These are phyloP conservation scores for Orthonychiurus folsomi DNA, from an alignment of 2,888 invertebrate genomes.

Conservation along the genomic window DNA sequence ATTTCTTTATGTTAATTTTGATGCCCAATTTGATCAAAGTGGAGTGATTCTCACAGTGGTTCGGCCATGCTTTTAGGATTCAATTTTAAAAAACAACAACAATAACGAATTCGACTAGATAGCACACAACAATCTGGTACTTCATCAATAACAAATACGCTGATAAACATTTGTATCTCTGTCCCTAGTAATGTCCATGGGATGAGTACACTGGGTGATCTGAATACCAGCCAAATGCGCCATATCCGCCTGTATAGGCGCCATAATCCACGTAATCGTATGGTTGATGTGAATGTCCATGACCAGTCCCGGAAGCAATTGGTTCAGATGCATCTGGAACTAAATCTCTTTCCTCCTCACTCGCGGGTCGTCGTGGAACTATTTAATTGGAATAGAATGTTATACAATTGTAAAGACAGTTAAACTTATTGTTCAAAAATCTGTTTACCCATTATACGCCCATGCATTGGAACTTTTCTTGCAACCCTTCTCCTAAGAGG, in stretches of 20 bases:
- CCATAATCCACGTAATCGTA: constrained; percentile 41
- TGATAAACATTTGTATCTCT: no score
- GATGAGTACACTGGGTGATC: constrained; percentile 31
- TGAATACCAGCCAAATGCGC: constrained; percentile 42
- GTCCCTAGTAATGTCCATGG: no score
- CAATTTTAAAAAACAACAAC: no score
- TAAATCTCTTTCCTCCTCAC: neutral
- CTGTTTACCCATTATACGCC: neutral
- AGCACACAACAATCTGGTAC: neutral
- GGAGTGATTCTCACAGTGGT: no score
- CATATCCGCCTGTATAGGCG: constrained; percentile 42
- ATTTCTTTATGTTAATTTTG: no score
- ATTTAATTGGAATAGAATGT: neutral
- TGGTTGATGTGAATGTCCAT: constrained; percentile 25
- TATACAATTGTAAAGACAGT: neutral
- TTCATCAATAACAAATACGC: no score
- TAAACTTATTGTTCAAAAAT: neutral
- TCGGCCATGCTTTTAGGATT: no score
- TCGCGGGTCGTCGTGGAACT: neutral
- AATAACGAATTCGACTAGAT: neutral
- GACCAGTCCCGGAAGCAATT: constrained; percentile 29
- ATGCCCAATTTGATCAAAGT: no score
- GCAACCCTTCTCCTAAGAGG: neutral
- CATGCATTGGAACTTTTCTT: neutral
- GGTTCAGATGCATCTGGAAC: constrained; percentile 26